Conservation (phyloP, 2,888 invertebrate genomes). For the Chaetogeoica ovagalla region DNA sequence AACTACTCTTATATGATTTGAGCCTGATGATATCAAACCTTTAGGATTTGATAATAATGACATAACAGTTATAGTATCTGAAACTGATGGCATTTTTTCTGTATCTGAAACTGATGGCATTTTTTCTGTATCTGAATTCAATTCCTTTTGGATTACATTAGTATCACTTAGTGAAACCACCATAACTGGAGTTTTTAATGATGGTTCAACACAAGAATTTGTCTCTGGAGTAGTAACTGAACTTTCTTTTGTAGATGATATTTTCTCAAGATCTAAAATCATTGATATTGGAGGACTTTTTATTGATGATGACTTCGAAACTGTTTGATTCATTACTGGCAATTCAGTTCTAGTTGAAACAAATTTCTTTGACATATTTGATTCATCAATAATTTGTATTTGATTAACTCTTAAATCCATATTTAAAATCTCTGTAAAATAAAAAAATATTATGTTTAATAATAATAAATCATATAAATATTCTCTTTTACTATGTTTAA, state of each 20-base stretch:
- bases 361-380: background rate
- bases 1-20: slow-evolving; percentile 3
- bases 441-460: background rate
- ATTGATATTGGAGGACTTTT: background rate
- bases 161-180: background rate
- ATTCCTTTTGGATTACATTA: background rate
- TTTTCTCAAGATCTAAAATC: background rate
- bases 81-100: background rate
- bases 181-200: background rate
- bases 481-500: background rate
- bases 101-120: background rate
- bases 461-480: background rate
- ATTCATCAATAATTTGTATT: background rate
- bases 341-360: background rate
- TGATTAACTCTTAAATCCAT: background rate
- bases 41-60: slow-evolving; percentile 14
- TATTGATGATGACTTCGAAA: background rate
- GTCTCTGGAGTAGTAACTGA: background rate
- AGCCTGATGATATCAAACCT: slow-evolving; percentile 7
- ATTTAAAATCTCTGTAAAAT: slow-evolving; percentile 16
- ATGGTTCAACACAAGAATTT: slow-evolving; percentile 4
- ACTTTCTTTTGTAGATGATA: background rate
- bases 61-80: background rate
- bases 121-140: background rate
- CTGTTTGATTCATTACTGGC: background rate